Evolutionary conservation across 2,797 vertebrate species (phyloP), one percentile per base, ranked within the genome.

Genomic region (Thunnus albacares): DNA sequence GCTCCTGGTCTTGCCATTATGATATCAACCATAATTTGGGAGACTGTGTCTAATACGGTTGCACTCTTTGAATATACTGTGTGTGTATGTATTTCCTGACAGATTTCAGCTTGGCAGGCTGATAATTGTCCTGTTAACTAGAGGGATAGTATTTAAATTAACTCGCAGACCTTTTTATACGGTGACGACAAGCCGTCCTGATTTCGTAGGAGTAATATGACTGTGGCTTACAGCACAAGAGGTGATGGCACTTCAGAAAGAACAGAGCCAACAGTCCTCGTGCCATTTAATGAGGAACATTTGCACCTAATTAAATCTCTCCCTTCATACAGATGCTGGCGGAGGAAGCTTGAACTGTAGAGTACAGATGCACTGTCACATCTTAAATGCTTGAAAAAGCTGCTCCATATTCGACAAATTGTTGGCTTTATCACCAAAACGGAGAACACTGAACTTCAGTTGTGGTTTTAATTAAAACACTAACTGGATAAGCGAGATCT

Each of bases 261-360:
- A 43, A 55, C 3, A 38, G 41, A 47, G 68, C 5, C 28, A 22
- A 53, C 56, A 12, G 65, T 5, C 24, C 26, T 28, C 56, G 18
- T 24, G 64, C 24, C 13, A 20, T 24, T 85, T 65, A 76, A 69
- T 47, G 55, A 82, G 47, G 53, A 58, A 38, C 75, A 87, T 67
- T 71, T 81, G 43, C 9, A 22, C 33, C 45, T 60, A 30, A 67
- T 71, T 55, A 65, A 49, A 79, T 30, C 8, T 10, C 47, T 28
- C 3, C 9, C 26, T 13, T 47, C 53, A 49, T 4, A 28, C 17
- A 63, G 26, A 67, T 28, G 20, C 30, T 47, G 58, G 1, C 14
- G 22, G 38, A 13, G 35, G 26, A 66, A n/a, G 52, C 24, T 12
- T 58, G 1, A n/a, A 49, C 49, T 55, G 26, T 4, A 30, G 51